A percentile compares a stretch with the other conserved stretches of the same genome.
Evolutionary conservation across 2,888 invertebrate species (phyloP).

Genomic region (Cerceris ruficornis): DNA sequence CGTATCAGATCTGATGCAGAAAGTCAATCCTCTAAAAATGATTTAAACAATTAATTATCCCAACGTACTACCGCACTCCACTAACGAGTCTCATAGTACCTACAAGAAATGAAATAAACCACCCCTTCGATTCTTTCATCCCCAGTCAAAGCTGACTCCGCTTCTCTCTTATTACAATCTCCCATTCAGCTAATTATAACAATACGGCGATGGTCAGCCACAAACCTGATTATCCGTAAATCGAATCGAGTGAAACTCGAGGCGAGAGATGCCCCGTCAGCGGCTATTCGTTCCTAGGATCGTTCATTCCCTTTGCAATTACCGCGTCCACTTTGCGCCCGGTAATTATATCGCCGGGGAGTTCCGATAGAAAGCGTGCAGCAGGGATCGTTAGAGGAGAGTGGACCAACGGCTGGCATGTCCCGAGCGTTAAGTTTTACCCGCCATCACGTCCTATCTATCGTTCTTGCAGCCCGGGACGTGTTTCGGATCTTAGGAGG

Average conservation of each 20-base stretch:
- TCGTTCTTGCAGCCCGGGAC: constrained; percentile 41
- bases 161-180: background rate
- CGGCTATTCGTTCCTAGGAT: constrained; percentile 24
- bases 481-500: constrained; percentile 55
- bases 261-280: constrained; percentile 31
- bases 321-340: constrained; percentile 46
- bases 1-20: too few species aligned
- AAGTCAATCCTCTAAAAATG: too few species aligned
- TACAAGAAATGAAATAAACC: background rate
- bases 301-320: constrained; percentile 48
- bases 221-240: constrained; percentile 10
- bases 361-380: constrained; percentile 45
- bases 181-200: constrained; percentile 7
- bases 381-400: constrained; percentile 37
- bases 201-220: constrained; percentile 3
- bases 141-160: too few species aligned
- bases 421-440: constrained; percentile 41
- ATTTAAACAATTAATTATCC: too few species aligned
- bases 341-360: constrained; percentile 53
- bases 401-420: constrained; percentile 49
- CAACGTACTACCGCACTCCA: too few species aligned
- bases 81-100: too few species aligned
- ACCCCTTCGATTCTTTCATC: too few species aligned
- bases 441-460: constrained; percentile 23
- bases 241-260: constrained; percentile 32